These are phyloP conservation scores for Bubo scandiacus DNA, from an alignment of 2,113 vertebrate genomes.

Conservation along the genomic window DNA sequence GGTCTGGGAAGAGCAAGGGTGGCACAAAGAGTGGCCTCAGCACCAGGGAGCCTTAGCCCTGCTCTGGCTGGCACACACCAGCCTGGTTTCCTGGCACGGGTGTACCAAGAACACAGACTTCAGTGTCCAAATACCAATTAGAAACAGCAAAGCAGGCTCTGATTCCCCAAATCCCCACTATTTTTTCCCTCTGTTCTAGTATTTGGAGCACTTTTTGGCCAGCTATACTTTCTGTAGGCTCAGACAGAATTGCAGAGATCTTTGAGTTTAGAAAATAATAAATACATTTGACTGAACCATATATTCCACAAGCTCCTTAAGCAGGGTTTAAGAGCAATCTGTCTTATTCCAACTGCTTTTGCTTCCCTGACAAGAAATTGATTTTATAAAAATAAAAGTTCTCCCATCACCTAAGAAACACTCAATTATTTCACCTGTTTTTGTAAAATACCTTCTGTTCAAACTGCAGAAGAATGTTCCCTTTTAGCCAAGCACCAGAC, in stretches of 20 bases:
- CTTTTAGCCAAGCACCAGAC: background rate
- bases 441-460: background rate
- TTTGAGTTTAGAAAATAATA: background rate
- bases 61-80: rapidly evolving
- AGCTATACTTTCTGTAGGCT: background rate
- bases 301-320: background rate
- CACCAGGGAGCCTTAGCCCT: background rate
- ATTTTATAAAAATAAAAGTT: background rate
- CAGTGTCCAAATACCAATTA: background rate
- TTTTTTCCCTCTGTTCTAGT: background rate
- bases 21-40: background rate
- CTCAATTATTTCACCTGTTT: background rate
- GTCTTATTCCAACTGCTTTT: background rate
- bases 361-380: background rate
- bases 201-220: background rate
- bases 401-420: background rate
- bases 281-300: background rate
- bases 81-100: background rate
- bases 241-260: background rate
- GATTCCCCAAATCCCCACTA: background rate
- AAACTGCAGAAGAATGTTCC: background rate
- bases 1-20: background rate
- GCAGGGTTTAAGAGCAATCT: background rate
- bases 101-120: rapidly evolving
- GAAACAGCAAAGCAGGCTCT: background rate